Evolutionary conservation across 2,797 vertebrate genomes (phyloP).

Genomic region (Pseudopleuronectes americanus): DNA sequence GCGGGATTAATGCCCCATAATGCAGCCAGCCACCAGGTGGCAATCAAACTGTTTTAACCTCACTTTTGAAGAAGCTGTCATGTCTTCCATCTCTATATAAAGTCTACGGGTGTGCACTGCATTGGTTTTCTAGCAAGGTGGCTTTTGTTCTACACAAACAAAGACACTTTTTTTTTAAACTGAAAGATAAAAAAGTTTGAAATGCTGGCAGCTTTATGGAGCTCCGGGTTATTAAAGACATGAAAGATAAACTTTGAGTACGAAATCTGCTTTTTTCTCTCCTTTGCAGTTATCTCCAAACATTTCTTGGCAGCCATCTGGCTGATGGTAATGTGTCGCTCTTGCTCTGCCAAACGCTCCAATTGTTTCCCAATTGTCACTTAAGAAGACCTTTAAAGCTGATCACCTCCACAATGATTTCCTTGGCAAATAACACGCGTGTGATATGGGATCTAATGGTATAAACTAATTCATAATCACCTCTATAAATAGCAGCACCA

Average conservation of each 20-base stretch:
- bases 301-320: slow-evolving; percentile 78
- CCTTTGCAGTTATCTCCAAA: slow-evolving; percentile 68
- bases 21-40: too few relatives aligned
- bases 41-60: too few relatives aligned
- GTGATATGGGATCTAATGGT: slow-evolving; percentile 7
- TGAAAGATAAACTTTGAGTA: slow-evolving; percentile 66
- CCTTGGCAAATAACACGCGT: neutral
- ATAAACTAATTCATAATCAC: slow-evolving; percentile 13
- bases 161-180: neutral
- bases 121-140: neutral
- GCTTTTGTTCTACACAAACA: slow-evolving; percentile 33
- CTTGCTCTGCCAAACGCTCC: slow-evolving; percentile 69
- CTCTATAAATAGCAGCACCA: slow-evolving; percentile 4
- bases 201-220: slow-evolving; percentile 54
- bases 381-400: slow-evolving; percentile 49
- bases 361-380: slow-evolving; percentile 70
- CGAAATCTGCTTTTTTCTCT: slow-evolving; percentile 58
- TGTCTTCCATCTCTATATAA: too few relatives aligned
- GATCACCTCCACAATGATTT: slow-evolving; percentile 20
- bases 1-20: too few relatives aligned
- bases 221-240: slow-evolving; percentile 56
- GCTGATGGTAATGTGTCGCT: slow-evolving; percentile 72
- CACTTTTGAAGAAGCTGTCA: too few relatives aligned
- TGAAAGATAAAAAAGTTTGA: slow-evolving; percentile 12
- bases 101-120: neutral